phyloP scores from a whole-genome alignment of 2,888 invertebrate species.

The Eucera pruinosa region DNA sequence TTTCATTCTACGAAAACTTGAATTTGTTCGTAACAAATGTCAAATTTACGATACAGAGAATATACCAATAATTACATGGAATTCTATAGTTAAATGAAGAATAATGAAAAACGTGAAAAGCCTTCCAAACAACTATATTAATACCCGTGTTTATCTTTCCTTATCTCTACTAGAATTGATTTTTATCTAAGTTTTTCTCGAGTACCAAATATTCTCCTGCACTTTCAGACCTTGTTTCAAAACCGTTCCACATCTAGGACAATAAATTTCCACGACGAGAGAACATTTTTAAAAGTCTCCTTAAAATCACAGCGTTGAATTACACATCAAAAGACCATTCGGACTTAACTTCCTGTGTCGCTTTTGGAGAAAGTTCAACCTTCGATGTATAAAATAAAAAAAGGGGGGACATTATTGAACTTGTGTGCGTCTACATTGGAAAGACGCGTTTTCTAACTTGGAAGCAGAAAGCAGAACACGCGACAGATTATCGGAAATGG shows the following conservation, averaged over 20 bases:
- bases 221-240: neutral
- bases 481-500: slow-evolving; percentile 23
- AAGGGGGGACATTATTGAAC: neutral
- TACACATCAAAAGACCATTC: neutral
- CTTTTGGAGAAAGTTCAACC: slow-evolving; percentile 13
- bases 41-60: too few relatives aligned
- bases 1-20: neutral
- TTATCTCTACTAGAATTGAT: slow-evolving; percentile 15
- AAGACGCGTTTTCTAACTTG: neutral
- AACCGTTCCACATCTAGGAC: neutral
- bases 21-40: too few relatives aligned
- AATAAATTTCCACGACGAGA: too few relatives aligned
- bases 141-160: slow-evolving; percentile 6
- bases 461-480: neutral
- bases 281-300: too few relatives aligned
- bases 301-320: neutral
- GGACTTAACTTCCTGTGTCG: neutral
- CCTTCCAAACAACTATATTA: neutral
- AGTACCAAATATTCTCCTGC: neutral
- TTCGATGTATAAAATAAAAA: neutral
- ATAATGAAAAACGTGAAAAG: neutral
- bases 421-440: neutral
- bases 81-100: neutral
- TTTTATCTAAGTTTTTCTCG: neutral
- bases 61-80: too few relatives aligned